Evolutionary conservation across 2,113 vertebrate species (phyloP).

Genomic region (Mellivora capensis): DNA sequence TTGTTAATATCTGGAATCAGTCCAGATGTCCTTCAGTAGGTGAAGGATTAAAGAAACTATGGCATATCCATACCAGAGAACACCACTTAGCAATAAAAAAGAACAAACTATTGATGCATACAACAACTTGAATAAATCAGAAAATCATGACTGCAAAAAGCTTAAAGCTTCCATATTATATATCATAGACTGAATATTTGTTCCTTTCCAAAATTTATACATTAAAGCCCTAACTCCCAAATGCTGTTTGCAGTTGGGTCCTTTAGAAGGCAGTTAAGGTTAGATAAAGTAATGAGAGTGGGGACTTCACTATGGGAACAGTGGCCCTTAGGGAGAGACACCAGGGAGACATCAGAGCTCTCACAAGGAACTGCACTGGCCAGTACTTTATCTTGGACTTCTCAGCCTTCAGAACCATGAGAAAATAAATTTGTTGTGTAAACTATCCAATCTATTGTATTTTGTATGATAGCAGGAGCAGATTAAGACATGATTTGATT

Average conservation of each 20-base stretch:
- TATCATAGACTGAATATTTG: neutral
- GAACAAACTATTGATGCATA: neutral
- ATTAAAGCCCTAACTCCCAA: neutral
- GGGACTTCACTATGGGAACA: neutral
- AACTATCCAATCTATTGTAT: neutral
- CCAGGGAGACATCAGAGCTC: neutral
- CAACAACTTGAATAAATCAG: neutral
- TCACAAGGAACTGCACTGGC: neutral
- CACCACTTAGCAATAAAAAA: neutral
- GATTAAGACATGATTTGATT: neutral
- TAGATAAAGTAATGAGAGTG: neutral
- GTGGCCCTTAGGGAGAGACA: neutral
- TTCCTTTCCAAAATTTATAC: neutral
- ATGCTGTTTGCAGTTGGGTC: neutral
- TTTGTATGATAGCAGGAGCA: neutral
- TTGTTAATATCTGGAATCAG: neutral
- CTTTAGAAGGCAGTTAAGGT: neutral
- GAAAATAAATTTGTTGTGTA: neutral
- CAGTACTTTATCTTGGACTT: neutral
- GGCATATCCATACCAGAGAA: neutral
- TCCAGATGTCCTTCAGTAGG: neutral
- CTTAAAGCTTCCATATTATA: neutral
- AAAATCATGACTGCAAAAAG: neutral
- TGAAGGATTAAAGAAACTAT: neutral
- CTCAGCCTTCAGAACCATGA: neutral